Evolutionary conservation across 2,113 vertebrate species (phyloP).

Genomic region (Pampusana beccarii): DNA sequence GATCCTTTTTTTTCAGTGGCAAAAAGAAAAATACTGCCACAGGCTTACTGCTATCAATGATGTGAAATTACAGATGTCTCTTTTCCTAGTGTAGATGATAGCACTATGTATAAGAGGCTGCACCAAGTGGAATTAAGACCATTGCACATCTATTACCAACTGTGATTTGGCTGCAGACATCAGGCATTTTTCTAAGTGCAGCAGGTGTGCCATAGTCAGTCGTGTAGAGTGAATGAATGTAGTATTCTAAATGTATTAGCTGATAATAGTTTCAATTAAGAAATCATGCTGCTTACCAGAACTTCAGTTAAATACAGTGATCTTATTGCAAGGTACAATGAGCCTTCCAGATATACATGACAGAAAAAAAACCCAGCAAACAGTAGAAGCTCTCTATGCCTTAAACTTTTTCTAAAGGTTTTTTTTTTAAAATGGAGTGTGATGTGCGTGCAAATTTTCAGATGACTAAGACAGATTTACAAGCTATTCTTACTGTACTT

Average conservation of each 20-base stretch:
- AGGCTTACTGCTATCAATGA: background rate
- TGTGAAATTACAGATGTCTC: background rate
- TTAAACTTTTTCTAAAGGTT: background rate
- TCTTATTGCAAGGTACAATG: background rate
- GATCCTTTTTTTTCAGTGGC: background rate
- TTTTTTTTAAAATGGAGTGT: background rate
- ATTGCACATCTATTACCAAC: background rate
- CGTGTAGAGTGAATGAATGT: background rate
- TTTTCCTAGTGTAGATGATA: background rate
- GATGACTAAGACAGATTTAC: background rate
- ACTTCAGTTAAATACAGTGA: background rate
- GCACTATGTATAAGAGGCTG: background rate
- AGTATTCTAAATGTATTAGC: background rate
- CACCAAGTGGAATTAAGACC: background rate
- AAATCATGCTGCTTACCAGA: background rate
- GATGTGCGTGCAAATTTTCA: background rate
- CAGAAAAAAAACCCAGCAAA: background rate
- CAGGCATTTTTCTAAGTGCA: background rate
- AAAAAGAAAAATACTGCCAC: background rate
- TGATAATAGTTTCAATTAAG: background rate
- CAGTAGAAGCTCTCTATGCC: background rate
- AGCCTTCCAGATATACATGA: fast-evolving
- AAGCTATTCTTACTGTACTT: fast-evolving
- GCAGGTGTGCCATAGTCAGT: background rate
- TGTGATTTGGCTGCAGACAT: background rate